Percentiles rank a stretch among this genome's conserved stretches.
phyloP scores from a whole-genome alignment of 2,888 invertebrate species.

The Sarcophaga caerulescens region DNA sequence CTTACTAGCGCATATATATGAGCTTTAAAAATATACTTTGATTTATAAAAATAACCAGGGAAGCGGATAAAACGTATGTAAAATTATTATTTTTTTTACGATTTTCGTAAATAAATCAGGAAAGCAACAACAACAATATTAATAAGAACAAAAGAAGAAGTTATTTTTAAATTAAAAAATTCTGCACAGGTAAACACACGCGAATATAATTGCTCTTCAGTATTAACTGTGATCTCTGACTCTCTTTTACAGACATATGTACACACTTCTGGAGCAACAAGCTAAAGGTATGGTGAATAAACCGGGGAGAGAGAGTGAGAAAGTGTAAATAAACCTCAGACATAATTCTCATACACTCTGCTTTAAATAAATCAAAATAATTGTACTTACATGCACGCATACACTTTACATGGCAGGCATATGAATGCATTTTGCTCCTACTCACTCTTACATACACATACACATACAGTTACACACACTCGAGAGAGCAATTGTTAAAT shows the following conservation, averaged over 20 bases:
- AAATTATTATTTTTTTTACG: slow-evolving; percentile 47
- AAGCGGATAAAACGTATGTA: slow-evolving; percentile 44
- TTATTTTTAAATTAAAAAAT: slow-evolving; percentile 65
- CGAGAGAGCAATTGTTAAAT: no score
- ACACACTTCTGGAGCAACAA: no score
- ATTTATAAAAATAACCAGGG: no score
- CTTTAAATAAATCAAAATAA: neutral
- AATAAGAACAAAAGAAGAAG: slow-evolving; percentile 30
- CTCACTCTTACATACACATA: neutral
- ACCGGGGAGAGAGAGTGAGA: neutral
- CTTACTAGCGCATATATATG: no score
- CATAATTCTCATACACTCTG: neutral
- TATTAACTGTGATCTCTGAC: slow-evolving; percentile 38
- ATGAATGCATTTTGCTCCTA: neutral
- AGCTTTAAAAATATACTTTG: no score
- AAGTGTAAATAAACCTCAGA: neutral
- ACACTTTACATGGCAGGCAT: neutral
- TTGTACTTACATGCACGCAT: neutral
- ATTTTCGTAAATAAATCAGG: slow-evolving; percentile 11
- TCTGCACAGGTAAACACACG: slow-evolving; percentile 61
- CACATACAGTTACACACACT: neutral
- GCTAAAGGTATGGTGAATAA: neutral
- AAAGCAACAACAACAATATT: neutral
- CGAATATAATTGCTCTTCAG: slow-evolving; percentile 61
- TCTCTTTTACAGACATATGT: neutral